Evolutionary conservation across 2,888 invertebrate genomes (phyloP), one percentile per base, ranked within the genome.

Genomic region (Ctenicera cuprea): DNA sequence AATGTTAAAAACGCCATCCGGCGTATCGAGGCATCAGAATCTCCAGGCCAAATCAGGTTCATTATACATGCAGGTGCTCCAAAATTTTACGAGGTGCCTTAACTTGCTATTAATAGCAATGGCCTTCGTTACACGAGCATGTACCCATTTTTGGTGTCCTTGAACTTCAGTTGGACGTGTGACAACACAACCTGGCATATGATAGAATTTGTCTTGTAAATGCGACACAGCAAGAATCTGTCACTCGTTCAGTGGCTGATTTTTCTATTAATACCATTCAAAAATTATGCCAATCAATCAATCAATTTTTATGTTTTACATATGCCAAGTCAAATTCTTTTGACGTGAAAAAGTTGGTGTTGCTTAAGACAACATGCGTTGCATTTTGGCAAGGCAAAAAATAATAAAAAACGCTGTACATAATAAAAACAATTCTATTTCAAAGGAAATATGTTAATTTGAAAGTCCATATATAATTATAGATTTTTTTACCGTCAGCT

Each of bases 111-210:
- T 33, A 30, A 54, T 54, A 54, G 54, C 30, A 12, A 14, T 54
- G 54, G 30, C 54, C 54, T 54, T 54, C 54, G 22, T 5, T 54
- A n/a, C 54, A 54, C 54, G 54, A 54, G 30, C 54, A 33, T 54
- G 54, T 54, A 16, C 54, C 54, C 54, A 54, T 54, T 54, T 52
- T 30, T 33, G 54, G 54, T 22, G 30, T 26, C 54, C 54, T 54
- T 54, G 54, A 54, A 54, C 54, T 54, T 54, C 54, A 22, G 14
- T 22, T 26, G 54, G 54, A 12, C 30, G 54, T 30, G 54, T 30
- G 30, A 30, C 52, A 26, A 33, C 26, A 26, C 14, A n/a, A n/a
- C 8, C n/a, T n/a, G 54, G 14, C 54, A 54, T 22, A 54, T 33
- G 54, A 54, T 54, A 14, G 33, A 30, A 5, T 16, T 30, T 9